These are phyloP conservation scores for Struthio camelus DNA, from an alignment of 2,113 vertebrate species.

Conservation along the genomic window DNA sequence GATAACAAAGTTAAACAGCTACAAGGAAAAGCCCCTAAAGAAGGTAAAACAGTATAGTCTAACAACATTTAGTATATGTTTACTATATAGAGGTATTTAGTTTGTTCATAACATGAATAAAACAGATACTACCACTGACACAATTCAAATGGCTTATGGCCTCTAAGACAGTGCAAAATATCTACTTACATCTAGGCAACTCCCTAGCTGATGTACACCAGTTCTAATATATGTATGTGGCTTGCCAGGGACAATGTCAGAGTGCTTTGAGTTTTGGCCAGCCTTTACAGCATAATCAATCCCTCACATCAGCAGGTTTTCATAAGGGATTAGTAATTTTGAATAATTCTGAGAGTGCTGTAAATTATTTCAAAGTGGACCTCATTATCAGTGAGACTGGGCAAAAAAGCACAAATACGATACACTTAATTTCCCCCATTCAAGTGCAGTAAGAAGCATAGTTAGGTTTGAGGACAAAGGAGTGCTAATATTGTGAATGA, in stretches of 20 bases:
- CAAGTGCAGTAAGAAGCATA: background rate
- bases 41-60: background rate
- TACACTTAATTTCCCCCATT: background rate
- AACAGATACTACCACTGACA: background rate
- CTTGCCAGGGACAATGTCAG: background rate
- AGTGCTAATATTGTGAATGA: background rate
- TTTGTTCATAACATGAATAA: background rate
- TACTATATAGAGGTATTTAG: background rate
- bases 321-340: background rate
- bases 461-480: background rate
- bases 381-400: background rate
- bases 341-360: background rate
- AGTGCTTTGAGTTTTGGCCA: background rate
- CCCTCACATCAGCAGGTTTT: background rate
- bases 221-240: background rate
- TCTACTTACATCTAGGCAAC: background rate
- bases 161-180: background rate
- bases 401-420: background rate
- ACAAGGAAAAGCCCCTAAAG: background rate
- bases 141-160: background rate
- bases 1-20: background rate
- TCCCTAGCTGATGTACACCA: background rate
- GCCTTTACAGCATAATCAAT: background rate
- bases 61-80: background rate
- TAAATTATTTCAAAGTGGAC: background rate